These are phyloP conservation scores for Priocnemis perturbator DNA, from an alignment of 2,888 invertebrate species.

Conservation along the genomic window DNA sequence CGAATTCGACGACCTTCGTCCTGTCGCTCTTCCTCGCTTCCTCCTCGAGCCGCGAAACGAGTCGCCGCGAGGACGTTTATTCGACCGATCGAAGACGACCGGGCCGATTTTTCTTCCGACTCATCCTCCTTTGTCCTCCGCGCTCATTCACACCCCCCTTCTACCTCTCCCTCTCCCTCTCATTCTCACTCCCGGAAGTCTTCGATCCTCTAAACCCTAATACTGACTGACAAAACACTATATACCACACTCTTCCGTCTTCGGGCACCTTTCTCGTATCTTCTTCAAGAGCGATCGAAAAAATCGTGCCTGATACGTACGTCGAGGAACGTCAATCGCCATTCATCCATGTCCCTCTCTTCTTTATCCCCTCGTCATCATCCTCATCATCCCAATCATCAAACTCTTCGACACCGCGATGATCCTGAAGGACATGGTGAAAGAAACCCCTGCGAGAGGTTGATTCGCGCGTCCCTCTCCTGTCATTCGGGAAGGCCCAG, in stretches of 20 bases:
- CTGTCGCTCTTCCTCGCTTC: background rate
- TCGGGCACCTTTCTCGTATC: too few species aligned
- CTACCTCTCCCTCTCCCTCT: background rate
- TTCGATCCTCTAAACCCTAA: too few species aligned
- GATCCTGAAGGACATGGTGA: too few species aligned
- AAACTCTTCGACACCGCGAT: background rate
- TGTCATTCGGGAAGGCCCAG: too few species aligned
- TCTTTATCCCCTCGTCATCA: background rate
- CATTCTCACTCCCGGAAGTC: too few species aligned
- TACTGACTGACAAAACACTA: too few species aligned
- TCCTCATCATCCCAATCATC: too few species aligned
- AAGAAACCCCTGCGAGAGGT: too few species aligned
- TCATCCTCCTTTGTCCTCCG: background rate
- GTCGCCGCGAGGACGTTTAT: background rate
- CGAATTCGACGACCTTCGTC: background rate
- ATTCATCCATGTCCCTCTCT: background rate
- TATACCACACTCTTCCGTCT: too few species aligned
- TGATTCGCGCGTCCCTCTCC: too few species aligned
- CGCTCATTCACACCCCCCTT: background rate
- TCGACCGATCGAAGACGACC: background rate
- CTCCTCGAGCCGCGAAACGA: background rate
- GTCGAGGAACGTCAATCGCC: conserved; percentile 1
- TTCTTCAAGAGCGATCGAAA: too few species aligned
- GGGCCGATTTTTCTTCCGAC: background rate
- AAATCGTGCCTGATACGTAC: background rate